phyloP scores from a whole-genome alignment of 92 coral and sea anemone species.

The Epizoanthus stellaris region DNA sequence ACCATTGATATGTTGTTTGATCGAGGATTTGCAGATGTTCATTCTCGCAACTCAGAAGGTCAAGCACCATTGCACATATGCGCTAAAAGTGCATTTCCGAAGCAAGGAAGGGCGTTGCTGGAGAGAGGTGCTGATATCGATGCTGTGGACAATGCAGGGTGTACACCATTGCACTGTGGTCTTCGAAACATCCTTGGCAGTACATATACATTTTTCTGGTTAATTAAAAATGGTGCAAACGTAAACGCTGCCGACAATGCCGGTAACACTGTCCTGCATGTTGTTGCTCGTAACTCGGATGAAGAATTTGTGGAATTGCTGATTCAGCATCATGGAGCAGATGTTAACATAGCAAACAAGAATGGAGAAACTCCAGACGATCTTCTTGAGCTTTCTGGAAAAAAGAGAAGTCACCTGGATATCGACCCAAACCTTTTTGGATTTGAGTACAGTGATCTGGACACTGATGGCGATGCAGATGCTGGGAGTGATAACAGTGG shows the following conservation, averaged over 20 bases:
- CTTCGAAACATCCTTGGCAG: background rate
- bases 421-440: no score
- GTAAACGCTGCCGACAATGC: background rate
- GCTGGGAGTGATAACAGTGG: no score
- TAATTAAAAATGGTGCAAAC: background rate
- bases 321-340: background rate
- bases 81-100: background rate
- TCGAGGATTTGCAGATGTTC: background rate
- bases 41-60: background rate
- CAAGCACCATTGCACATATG: background rate
- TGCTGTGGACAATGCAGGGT: slow-evolving; percentile 9
- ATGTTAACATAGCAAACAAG: background rate
- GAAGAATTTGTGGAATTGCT: background rate
- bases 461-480: no score
- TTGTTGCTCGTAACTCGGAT: background rate
- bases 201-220: background rate
- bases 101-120: background rate
- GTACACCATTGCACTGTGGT: background rate
- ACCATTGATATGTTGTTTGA: background rate
- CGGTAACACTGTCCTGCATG: background rate
- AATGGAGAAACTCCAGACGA: background rate
- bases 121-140: slow-evolving; percentile 16
- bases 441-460: no score
- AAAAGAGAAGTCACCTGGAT: no score
- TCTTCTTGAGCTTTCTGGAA: background rate